Evolutionary conservation across 2,797 vertebrate genomes (phyloP), one percentile per base, ranked within the genome.

Genomic region (Eremophila alpestris): DNA sequence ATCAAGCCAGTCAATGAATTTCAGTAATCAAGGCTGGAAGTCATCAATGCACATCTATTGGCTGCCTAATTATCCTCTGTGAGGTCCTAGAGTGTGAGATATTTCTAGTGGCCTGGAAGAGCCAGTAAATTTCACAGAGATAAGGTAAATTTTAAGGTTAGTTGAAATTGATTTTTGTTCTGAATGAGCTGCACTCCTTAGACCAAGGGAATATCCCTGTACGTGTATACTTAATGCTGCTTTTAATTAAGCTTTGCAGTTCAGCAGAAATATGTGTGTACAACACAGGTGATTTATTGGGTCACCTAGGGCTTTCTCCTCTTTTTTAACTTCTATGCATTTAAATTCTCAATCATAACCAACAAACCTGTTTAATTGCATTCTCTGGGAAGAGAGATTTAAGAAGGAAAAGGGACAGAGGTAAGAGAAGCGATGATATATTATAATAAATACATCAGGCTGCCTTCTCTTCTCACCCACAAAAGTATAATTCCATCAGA

Each of bases 91-190:
- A 93, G 85, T 87, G 67, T 91, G 94, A 95, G 84, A 78, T 87
- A 94, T 93, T 95, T 93, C 93, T 95, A 90, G 86, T 92, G 93
- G 90, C 94, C 93, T 96, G 95, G 94, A 97, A 93, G 89, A 96
- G 88, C 90, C 93, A 95, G 87, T 95, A 94, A 94, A 95, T 96
- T 95, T 95, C 91, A 94, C 94, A 92, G 87, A 96, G 75, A 92
- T 89, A 94, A 95, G 94, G 89, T 94, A 97, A 96, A 95, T 89
- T 82, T 96, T 95, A 80, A 96, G 82, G 92, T 97, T 95, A 95
- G 85, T 94, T 88, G 74, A 85, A 95, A 94, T 62, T 16, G 32
- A 92, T 93, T 96, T 96, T 83, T 87, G 34, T 94, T 81, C 59
- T 87, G 71, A 93, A 79, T 81, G 58, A 94, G 85, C 89, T 92